Percentiles rank a stretch among this genome's conserved stretches.
phyloP scores from a whole-genome alignment of 2,113 vertebrate genomes.

The Leucopsar rothschildi region DNA sequence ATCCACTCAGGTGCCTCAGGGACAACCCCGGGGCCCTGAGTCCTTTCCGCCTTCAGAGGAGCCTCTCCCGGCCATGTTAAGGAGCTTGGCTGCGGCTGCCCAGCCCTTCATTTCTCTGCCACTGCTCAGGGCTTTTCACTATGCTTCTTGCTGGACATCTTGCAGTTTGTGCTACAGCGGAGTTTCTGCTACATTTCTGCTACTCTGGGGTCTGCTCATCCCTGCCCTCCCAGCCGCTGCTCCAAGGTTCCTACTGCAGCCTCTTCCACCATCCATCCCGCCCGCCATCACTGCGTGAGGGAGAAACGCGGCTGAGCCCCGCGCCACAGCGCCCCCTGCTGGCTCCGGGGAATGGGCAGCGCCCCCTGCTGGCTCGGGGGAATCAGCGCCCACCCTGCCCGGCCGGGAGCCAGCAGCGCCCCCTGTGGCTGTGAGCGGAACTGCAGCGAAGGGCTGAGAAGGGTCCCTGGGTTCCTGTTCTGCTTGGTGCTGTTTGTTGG shows the following conservation, averaged over 20 bases:
- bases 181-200: not conserved
- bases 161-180: not conserved
- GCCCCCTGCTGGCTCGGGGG: not conserved
- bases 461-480: too few species aligned
- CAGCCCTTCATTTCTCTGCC: not conserved
- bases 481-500: not conserved
- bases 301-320: accelerated
- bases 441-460: not conserved
- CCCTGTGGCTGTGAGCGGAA: accelerated
- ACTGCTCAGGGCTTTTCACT: accelerated
- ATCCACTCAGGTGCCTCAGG: not conserved
- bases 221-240: accelerated
- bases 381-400: too few species aligned
- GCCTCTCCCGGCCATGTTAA: accelerated
- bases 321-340: not conserved
- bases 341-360: not conserved
- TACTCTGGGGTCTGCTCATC: accelerated
- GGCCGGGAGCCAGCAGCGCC: not conserved
- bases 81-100: not conserved
- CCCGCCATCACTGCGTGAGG: not conserved
- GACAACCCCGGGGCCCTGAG: not conserved
- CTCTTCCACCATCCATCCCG: accelerated
- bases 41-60: accelerated
- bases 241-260: accelerated
- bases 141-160: accelerated